A percentile compares a stretch with the other conserved stretches of the same genome.
Conservation (phyloP, 92 coral and sea anemone genomes). For the Chrysogorgia sp. region DNA sequence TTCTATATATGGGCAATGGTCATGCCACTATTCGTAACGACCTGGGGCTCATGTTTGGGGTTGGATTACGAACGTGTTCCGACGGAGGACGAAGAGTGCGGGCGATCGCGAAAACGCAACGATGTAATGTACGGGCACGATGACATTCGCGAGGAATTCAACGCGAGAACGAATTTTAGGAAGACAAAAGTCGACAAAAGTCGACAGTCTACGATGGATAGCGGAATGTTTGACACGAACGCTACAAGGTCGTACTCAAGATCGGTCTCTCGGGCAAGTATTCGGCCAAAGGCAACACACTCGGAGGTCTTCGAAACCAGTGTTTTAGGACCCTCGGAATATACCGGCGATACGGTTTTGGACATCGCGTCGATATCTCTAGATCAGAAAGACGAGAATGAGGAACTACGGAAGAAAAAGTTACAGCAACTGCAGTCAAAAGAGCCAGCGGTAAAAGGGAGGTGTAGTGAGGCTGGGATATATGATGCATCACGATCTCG, state of each 20-base stretch:
- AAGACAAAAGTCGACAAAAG: neutral
- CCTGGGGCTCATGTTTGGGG: constrained; percentile 95
- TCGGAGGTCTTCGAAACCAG: no score
- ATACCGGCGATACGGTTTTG: neutral
- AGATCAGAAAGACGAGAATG: neutral
- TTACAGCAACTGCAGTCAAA: neutral
- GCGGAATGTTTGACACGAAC: neutral
- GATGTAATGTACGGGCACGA: constrained; percentile 1
- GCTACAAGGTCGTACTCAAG: neutral
- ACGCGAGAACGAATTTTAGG: constrained; percentile 2
- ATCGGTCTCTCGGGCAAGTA: neutral
- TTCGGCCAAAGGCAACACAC: neutral
- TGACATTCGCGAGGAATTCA: neutral
- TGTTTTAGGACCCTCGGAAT: neutral
- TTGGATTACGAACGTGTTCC: constrained; percentile 69
- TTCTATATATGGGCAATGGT: constrained; percentile 96
- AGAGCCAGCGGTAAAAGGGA: neutral
- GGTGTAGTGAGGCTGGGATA: neutral
- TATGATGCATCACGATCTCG: neutral
- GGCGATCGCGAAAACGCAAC: constrained; percentile 10
- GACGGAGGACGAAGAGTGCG: constrained; percentile 37
- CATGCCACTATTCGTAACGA: constrained; percentile 78
- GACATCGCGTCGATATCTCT: neutral
- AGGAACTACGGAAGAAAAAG: neutral
- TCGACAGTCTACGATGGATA: neutral